Base-by-base conservation (phyloP, 23 tunicate species). In the Corella eumyota region DNA sequence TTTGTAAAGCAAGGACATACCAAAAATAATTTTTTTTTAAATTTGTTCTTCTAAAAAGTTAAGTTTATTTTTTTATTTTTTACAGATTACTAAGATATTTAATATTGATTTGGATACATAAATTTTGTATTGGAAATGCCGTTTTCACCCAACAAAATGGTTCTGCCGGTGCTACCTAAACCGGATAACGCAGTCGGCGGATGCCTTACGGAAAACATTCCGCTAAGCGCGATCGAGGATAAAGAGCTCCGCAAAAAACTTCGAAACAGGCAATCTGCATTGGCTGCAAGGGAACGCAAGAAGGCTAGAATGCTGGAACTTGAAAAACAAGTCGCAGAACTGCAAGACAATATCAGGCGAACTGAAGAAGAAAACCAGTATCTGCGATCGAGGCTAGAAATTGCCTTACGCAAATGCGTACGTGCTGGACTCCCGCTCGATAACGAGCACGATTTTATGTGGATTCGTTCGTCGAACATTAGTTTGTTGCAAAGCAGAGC, bases 211-310 rank as follows among this genome's bases (percentile, higher is more conserved):
- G 72, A 64, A 44, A 69, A 65, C 60, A 58, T 48, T 19, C 63
- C 74, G n/a, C 33, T 84, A 63, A 84, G 77, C 38, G 68, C 69
- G 1, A 78, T 79, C 34, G 96, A 75, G 62, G 96, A 88, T 64
- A 88, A 88, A 36, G 96, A 88, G 46, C 63, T 88, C 26, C 96
- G 96, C 30, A 88, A 88, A 74, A 88, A 88, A 50, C 60, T 88
- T 23, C 72, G 96, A 29, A 88, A 88, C 68, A 60, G 96, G 26
- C 96, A 88, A 68, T 88, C 96, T 11, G 96, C 96, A 21, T 68
- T 88, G n/a, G 96, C 96, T 4, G 96, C 96, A 9, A 66, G 96
- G 56, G 96, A 88, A 51, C 75, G 96, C 31, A 88, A 88, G 68
- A 88, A 88, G 62, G 96, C 96, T 1, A 51, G 90, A 30, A 78